phyloP scores from a whole-genome alignment of 2,797 vertebrate species.

The Atherinosoma microstoma region DNA sequence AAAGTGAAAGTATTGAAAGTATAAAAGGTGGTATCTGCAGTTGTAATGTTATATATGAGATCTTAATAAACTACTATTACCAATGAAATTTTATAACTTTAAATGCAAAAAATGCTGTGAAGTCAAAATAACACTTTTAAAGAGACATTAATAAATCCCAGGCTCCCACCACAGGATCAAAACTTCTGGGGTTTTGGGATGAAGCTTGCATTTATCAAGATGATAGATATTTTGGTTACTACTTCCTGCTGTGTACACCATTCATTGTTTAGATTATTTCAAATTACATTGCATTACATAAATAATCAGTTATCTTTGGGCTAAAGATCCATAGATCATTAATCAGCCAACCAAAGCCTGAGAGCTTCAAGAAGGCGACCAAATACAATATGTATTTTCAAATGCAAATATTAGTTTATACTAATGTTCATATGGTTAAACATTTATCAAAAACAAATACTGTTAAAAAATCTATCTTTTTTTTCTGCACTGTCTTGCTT shows the following conservation, averaged over 20 bases:
- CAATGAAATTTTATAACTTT: too few relatives aligned
- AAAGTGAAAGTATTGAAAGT: too few relatives aligned
- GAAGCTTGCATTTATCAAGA: neutral
- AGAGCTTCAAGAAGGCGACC: too few relatives aligned
- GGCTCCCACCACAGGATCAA: neutral
- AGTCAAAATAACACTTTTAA: neutral
- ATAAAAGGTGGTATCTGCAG: too few relatives aligned
- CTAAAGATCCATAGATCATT: too few relatives aligned
- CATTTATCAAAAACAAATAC: neutral
- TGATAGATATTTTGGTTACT: neutral
- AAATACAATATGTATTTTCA: too few relatives aligned
- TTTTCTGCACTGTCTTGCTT: neutral
- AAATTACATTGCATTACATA: too few relatives aligned
- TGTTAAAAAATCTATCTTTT: neutral
- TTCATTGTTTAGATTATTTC: neutral
- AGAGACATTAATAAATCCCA: neutral
- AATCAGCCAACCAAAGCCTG: too few relatives aligned
- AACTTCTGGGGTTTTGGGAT: neutral
- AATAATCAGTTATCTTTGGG: too few relatives aligned
- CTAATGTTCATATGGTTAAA: neutral
- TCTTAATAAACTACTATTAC: too few relatives aligned
- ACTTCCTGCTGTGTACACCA: neutral
- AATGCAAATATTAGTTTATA: neutral
- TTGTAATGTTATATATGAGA: too few relatives aligned
- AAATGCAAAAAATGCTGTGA: too few relatives aligned